Base-by-base conservation (phyloP, 92 coral and sea anemone genomes). In the Siderastrea radians region DNA sequence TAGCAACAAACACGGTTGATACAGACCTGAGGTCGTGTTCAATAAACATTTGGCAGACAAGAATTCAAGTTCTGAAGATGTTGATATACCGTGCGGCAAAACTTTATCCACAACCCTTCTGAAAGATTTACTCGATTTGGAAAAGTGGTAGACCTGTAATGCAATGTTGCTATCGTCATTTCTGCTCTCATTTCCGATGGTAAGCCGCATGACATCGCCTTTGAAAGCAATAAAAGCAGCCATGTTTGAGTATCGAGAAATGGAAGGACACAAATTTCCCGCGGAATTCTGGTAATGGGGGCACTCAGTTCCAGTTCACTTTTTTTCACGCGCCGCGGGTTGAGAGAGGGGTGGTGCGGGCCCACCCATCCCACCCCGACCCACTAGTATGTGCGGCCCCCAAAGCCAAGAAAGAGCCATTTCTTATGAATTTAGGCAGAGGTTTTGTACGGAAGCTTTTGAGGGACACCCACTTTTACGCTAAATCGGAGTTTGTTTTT, bases 1-100 rank as follows among this genome's bases (percentile, higher is more conserved):
- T 19, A 92, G 79, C 61, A 94, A 49, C 74, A 94, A 63, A 77
- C 90, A 94, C 13, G 95, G 91, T 59, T 81, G 87, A 54, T 70
- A 87, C 58, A 94, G n/a, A 9, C 98, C 95, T 7, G 89, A 87
- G 68, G 65, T 63, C 49, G 70, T 71, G 77, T 92, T 89, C 49
- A 94, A 26, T 52, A 92, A 64, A 58, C 92, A 90, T 15, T 78
- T 80, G 45, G 85, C 93, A 6, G 53, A 68, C 53, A 81, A 65
- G 6, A 94, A 49, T 65, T 77, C 67, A 15, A 87, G 54, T 10
- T 68, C 15, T 43, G 72, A 19, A 26, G n/a, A 54, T 3, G 78
- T 90, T 15, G 69, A 13, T 17, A 53, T 81, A 6, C 66, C 81
- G 13, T 84, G 62, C 3, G 84, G 87, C 16, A 90, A 45, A 19